Evolutionary conservation across 2,113 vertebrate species (phyloP), one percentile per base, ranked within the genome.

Genomic region (Sinocyclocheilus grahami): DNA sequence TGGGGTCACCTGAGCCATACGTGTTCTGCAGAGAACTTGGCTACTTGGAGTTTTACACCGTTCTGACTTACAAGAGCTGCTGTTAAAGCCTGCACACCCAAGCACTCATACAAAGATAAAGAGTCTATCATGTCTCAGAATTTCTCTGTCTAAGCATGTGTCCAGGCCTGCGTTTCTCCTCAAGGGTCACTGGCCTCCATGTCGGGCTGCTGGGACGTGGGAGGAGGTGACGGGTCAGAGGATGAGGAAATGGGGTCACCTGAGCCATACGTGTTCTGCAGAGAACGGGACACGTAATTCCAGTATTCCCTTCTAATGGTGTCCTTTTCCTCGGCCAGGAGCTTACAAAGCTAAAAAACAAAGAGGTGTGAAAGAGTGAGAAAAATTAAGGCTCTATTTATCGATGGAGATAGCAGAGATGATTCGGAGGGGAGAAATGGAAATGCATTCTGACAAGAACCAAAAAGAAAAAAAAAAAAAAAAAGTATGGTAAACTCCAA

Each of bases 301-400:
- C 98, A 99, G 92, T 99, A 99, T 87, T 98, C 97, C 77, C 95
- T 97, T 86, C 98, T 96, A 90, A 99, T 97, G 87, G 94, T 97
- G 93, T 99, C 98, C 89, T 97, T 97, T 93, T 98, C 95, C 87
- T 94, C 94, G 74, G 97, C 96, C 89, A 99, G 93, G 39, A 96
- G 94, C 90, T 97, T 94, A 93, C 97, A 99, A 58, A 99, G 92
- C 98, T 99, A 22, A 37, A 12, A 82, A 46, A 60, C 88, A 9
- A 80, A 12, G n/a, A 53, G 78, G 24, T 20, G 22, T 27, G 22
- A 12, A 14, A 16, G 12, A 53, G n/a, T 62, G 63, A 22, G 24
- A 53, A 46, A 11, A 18, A 82, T n/a, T 6, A 27, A 18, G 46
- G 48, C 74, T 53, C 18, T 72, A 42, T 12, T 42, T 1, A 22